Evolutionary conservation across 2,888 invertebrate species (phyloP).

Genomic region (Pogonocherus hispidulus): DNA sequence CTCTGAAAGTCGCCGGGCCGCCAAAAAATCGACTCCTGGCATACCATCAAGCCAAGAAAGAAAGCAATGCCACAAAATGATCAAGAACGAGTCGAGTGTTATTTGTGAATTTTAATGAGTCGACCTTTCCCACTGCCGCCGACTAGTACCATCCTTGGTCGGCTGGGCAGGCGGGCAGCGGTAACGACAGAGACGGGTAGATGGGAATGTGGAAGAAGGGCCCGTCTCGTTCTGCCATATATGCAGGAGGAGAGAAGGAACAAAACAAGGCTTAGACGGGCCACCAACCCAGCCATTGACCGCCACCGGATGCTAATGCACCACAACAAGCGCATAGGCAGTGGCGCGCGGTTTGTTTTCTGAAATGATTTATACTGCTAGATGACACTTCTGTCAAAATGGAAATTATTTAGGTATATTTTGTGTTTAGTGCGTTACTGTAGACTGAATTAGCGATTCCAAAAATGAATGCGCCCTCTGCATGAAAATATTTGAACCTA

Average conservation of each 20-base stretch:
- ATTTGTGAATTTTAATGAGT: background rate
- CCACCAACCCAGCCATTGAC: conserved; percentile 60
- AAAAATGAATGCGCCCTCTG: no score
- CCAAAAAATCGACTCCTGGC: no score
- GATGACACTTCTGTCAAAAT: no score
- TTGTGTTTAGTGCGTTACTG: no score
- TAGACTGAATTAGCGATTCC: no score
- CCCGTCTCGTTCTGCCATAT: conserved; percentile 32
- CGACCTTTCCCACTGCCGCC: background rate
- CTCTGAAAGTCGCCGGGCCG: no score
- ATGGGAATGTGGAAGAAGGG: conserved; percentile 23
- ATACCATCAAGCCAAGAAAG: no score
- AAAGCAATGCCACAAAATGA: background rate
- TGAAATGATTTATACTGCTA: no score
- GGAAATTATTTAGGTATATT: no score
- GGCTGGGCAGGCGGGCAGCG: background rate
- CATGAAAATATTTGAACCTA: no score
- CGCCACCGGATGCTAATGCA: conserved; percentile 61
- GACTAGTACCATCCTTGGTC: conserved; percentile 1
- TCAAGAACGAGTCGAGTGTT: background rate
- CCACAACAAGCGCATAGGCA: conserved; percentile 54
- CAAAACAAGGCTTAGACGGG: conserved; percentile 46
- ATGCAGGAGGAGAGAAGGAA: conserved; percentile 31
- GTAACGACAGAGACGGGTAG: conserved; percentile 33
- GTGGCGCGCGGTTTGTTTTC: conserved; percentile 46